phyloP scores from a whole-genome alignment of 2,113 vertebrate genomes.

The Haliaeetus leucogaster region DNA sequence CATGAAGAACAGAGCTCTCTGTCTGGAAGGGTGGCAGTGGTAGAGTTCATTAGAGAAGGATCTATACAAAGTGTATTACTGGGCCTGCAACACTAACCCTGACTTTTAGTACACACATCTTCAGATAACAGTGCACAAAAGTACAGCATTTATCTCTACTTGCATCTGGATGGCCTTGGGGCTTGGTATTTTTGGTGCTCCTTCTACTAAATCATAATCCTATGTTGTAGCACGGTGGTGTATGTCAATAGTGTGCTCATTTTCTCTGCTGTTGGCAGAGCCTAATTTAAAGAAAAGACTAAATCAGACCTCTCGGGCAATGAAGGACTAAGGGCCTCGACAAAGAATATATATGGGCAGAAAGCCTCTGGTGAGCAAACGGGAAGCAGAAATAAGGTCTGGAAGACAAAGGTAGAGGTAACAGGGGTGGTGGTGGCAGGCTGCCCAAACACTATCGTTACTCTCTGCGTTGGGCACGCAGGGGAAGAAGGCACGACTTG shows the following conservation, averaged over 20 bases:
- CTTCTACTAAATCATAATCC: neutral
- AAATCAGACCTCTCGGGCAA: neutral
- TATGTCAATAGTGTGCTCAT: rapidly evolving
- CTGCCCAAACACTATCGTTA: neutral
- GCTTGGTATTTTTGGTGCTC: neutral
- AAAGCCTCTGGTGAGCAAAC: neutral
- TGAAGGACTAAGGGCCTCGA: neutral
- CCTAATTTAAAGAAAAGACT: neutral
- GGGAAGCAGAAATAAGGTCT: neutral
- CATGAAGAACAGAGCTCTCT: neutral
- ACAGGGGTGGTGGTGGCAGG: neutral
- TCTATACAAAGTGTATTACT: neutral
- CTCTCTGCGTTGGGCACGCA: rapidly evolving
- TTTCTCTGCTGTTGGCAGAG: neutral
- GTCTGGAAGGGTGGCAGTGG: neutral
- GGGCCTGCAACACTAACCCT: neutral
- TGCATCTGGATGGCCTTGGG: neutral
- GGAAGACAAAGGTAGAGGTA: neutral
- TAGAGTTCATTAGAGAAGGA: neutral
- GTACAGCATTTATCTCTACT: neutral
- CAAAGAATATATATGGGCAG: neutral
- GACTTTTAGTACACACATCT: neutral
- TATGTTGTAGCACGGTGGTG: neutral
- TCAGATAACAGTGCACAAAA: neutral
- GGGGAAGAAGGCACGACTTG: neutral